These are phyloP conservation scores for Rutpela maculata DNA, from an alignment of 2,888 invertebrate genomes.

Conservation along the genomic window DNA sequence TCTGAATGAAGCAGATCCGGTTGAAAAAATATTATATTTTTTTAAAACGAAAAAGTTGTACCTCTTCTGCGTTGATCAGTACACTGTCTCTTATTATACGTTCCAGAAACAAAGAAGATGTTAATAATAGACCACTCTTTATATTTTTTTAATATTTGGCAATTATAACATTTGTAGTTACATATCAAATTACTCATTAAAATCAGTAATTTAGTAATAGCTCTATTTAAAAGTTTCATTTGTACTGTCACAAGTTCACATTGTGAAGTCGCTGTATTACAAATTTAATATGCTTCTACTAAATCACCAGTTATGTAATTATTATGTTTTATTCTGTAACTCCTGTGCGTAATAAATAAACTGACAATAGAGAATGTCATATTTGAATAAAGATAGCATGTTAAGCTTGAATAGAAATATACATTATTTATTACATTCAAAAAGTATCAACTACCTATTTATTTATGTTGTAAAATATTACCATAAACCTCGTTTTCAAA, in stretches of 20 bases:
- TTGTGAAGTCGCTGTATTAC: neutral
- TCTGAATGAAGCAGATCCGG: too few species aligned
- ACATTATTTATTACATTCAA: neutral
- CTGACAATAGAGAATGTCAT: slow-evolving; percentile 4
- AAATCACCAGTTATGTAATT: neutral
- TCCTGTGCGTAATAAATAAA: neutral
- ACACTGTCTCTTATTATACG: too few species aligned
- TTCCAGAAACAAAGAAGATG: too few species aligned
- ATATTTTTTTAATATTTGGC: too few species aligned
- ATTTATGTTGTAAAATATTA: slow-evolving; percentile 3
- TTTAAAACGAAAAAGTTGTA: too few species aligned
- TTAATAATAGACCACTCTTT: too few species aligned
- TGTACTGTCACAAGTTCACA: neutral
- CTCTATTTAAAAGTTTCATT: neutral
- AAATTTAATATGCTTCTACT: neutral
- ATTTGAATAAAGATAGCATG: neutral
- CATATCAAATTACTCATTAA: neutral
- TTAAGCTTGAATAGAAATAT: neutral
- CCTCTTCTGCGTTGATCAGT: too few species aligned
- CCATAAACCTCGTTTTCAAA: neutral
- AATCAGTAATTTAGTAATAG: neutral
- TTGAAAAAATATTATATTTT: too few species aligned
- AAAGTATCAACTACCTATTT: neutral
- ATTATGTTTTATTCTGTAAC: neutral
- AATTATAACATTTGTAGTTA: neutral